Percentiles rank a stretch among this genome's conserved stretches.
These are phyloP conservation scores for Dorcus hopei DNA, from an alignment of 2,888 invertebrate species.

Conservation along the genomic window DNA sequence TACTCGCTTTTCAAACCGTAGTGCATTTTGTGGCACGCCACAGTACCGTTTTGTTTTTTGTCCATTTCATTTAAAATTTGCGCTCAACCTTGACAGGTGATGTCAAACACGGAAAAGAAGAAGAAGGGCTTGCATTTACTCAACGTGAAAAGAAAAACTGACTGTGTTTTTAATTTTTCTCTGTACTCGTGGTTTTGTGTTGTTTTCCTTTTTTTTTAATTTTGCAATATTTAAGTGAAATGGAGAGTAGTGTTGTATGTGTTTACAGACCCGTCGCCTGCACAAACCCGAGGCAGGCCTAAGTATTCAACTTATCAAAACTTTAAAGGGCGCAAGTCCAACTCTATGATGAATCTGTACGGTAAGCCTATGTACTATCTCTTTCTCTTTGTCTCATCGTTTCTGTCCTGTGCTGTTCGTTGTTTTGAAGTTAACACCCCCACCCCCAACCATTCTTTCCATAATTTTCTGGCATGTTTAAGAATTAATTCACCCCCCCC, in stretches of 20 bases:
- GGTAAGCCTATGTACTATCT: slow-evolving; percentile 62
- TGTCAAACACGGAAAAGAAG: too few species aligned
- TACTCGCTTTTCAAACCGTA: slow-evolving; percentile 20
- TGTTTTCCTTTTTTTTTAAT: slow-evolving; percentile 1
- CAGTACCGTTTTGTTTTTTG: slow-evolving; percentile 24
- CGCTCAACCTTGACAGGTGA: not conserved
- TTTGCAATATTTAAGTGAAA: slow-evolving; percentile 35
- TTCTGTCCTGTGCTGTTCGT: slow-evolving; percentile 15
- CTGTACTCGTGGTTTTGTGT: not conserved
- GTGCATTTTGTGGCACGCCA: slow-evolving; percentile 20
- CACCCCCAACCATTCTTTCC: not conserved
- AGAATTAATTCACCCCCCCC: not conserved
- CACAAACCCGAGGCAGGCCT: slow-evolving; percentile 77
- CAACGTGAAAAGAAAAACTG: not conserved
- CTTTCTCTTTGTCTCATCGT: slow-evolving; percentile 7
- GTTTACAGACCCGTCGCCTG: slow-evolving; percentile 80
- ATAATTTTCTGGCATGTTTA: not conserved
- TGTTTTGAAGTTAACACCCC: slow-evolving; percentile 5
- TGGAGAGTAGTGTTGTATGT: slow-evolving; percentile 51
- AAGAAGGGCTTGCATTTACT: too few species aligned
- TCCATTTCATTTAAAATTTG: slow-evolving; percentile 39
- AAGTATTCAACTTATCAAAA: slow-evolving; percentile 83
- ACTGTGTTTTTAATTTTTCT: not conserved
- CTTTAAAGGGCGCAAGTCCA: slow-evolving; percentile 89
- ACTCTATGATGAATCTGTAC: slow-evolving; percentile 94